These are phyloP conservation scores for Limanda limanda DNA, from an alignment of 2,113 vertebrate genomes.

Conservation along the genomic window DNA sequence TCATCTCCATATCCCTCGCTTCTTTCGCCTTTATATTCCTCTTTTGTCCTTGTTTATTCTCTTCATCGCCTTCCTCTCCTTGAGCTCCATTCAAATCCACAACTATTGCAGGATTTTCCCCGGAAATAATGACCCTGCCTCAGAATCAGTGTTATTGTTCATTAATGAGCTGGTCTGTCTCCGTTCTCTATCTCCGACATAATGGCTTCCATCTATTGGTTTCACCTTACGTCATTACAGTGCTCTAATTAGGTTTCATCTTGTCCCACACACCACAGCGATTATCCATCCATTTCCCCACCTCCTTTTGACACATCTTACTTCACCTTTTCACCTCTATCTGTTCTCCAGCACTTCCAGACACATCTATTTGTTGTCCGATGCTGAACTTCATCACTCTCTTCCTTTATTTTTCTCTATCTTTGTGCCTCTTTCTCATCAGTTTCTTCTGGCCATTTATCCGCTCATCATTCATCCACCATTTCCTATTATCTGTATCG, in stretches of 20 bases:
- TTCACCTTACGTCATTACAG: conserved; percentile 58
- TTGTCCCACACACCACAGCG: conserved; percentile 37
- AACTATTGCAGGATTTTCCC: background rate
- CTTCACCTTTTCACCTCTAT: too few species aligned
- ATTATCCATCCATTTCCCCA: conserved; percentile 33
- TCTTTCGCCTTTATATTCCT: background rate
- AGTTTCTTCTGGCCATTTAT: background rate
- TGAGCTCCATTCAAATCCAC: background rate
- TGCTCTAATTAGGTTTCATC: conserved; percentile 67
- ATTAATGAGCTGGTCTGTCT: conserved; percentile 32
- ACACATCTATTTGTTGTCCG: background rate
- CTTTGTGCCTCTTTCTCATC: too few species aligned
- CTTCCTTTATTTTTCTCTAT: conserved; percentile 3
- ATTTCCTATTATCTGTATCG: background rate
- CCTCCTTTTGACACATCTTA: background rate
- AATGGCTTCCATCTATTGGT: conserved; percentile 49
- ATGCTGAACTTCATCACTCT: conserved; percentile 14
- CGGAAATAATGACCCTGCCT: background rate
- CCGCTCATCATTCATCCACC: background rate
- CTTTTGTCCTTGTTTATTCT: conserved; percentile 5
- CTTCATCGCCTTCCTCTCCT: background rate
- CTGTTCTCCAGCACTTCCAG: too few species aligned
- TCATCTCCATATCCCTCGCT: background rate
- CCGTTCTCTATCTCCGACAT: conserved; percentile 41
- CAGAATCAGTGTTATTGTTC: conserved; percentile 47